A percentile compares a stretch with the other conserved stretches of the same genome.
phyloP scores from a whole-genome alignment of 2,113 vertebrate species.

The Neotoma lepida region DNA sequence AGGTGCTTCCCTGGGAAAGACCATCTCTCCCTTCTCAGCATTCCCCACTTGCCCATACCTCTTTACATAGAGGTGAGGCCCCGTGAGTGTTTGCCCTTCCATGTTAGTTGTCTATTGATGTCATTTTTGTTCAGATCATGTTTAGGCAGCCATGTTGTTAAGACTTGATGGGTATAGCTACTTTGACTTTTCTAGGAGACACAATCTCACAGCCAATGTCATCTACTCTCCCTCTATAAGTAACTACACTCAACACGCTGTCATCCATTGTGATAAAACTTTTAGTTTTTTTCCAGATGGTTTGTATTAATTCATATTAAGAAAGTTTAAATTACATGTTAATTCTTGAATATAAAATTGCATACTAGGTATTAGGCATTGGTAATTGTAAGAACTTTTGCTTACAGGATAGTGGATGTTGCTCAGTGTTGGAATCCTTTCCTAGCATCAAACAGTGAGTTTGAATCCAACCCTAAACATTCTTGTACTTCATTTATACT shows the following conservation, averaged over 20 bases:
- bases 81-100: background rate
- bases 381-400: background rate
- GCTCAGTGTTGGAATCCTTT: background rate
- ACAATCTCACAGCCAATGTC: background rate
- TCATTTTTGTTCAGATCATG: background rate
- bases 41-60: background rate
- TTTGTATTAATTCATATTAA: background rate
- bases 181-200: background rate
- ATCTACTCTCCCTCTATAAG: background rate
- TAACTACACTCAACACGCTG: background rate
- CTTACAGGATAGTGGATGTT: background rate
- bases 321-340: background rate
- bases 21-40: background rate
- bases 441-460: background rate
- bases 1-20: background rate
- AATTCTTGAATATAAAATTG: background rate
- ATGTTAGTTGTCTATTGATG: background rate
- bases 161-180: background rate
- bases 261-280: background rate
- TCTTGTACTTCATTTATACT: background rate
- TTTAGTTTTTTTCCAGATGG: background rate
- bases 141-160: background rate
- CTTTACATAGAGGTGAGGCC: background rate
- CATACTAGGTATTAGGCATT: background rate
- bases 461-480: background rate